phyloP scores from a whole-genome alignment of 2,797 vertebrate genomes.

The Perodicticus potto region DNA sequence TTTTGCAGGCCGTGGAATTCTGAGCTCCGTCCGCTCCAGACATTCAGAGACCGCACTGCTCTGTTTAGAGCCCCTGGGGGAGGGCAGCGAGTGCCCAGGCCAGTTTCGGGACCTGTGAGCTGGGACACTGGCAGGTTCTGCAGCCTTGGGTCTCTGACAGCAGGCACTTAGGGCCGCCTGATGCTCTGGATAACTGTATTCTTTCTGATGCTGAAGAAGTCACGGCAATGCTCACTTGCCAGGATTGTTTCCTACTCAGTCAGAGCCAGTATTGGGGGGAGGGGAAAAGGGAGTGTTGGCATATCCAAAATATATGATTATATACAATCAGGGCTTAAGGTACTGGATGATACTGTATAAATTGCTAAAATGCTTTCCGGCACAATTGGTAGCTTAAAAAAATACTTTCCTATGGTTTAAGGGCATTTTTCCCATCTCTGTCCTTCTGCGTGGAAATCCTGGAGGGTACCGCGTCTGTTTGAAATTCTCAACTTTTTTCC shows the following conservation, averaged over 20 bases:
- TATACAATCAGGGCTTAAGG: slow-evolving; percentile 76
- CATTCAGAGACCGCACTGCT: slow-evolving; percentile 71
- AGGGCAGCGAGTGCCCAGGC: slow-evolving; percentile 80
- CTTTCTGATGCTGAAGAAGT: slow-evolving; percentile 78
- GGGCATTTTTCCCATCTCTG: slow-evolving; percentile 76
- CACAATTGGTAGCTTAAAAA: slow-evolving; percentile 86
- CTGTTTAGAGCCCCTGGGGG: slow-evolving; percentile 62
- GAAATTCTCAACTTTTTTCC: slow-evolving; percentile 66
- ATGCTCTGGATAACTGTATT: slow-evolving; percentile 80
- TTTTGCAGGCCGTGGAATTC: slow-evolving; percentile 79
- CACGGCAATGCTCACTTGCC: slow-evolving; percentile 68
- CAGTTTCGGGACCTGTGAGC: slow-evolving; percentile 75
- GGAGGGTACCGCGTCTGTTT: slow-evolving; percentile 70
- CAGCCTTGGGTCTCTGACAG: slow-evolving; percentile 78
- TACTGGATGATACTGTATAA: slow-evolving; percentile 78
- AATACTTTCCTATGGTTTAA: slow-evolving; percentile 82
- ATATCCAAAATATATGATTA: slow-evolving; percentile 76
- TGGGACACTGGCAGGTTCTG: slow-evolving; percentile 78
- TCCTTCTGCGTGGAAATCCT: slow-evolving; percentile 62
- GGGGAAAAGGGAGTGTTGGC: neutral
- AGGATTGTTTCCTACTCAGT: slow-evolving; percentile 78
- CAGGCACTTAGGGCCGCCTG: slow-evolving; percentile 89
- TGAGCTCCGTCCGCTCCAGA: slow-evolving; percentile 78
- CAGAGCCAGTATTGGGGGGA: slow-evolving; percentile 59
- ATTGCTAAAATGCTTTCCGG: slow-evolving; percentile 81